Conservation (phyloP, 1,140 invertebrate genomes). For the Aphis gossypii region DNA sequence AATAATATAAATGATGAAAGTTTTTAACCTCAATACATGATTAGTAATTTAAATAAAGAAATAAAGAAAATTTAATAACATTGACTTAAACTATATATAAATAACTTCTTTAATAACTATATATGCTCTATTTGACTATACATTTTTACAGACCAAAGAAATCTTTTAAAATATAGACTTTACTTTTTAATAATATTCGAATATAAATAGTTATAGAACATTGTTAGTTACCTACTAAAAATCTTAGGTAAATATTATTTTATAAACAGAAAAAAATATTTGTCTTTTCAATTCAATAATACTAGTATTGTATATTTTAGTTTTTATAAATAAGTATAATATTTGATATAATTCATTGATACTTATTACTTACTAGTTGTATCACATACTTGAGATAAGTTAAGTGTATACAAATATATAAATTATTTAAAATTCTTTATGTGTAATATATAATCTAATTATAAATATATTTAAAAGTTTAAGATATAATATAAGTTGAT, state of each 20-base stretch:
- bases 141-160: not conserved
- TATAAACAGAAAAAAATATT: not conserved
- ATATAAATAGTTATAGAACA: not conserved
- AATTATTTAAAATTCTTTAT: not conserved
- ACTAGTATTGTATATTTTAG: not conserved
- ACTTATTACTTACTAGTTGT: not conserved
- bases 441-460: too few relatives aligned
- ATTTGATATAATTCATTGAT: not conserved
- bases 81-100: not conserved
- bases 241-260: not conserved
- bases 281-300: not conserved
- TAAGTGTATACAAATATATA: not conserved
- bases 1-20: not conserved
- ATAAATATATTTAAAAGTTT: not conserved
- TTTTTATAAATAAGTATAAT: not conserved
- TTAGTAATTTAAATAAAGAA: not conserved
- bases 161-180: not conserved
- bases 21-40: not conserved
- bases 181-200: not conserved
- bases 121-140: not conserved
- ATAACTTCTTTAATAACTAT: not conserved
- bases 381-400: not conserved
- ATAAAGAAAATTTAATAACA: not conserved
- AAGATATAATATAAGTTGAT: not conserved
- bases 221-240: not conserved